Conservation (phyloP, 2,113 vertebrate species). For the Addax nasomaculatus region DNA sequence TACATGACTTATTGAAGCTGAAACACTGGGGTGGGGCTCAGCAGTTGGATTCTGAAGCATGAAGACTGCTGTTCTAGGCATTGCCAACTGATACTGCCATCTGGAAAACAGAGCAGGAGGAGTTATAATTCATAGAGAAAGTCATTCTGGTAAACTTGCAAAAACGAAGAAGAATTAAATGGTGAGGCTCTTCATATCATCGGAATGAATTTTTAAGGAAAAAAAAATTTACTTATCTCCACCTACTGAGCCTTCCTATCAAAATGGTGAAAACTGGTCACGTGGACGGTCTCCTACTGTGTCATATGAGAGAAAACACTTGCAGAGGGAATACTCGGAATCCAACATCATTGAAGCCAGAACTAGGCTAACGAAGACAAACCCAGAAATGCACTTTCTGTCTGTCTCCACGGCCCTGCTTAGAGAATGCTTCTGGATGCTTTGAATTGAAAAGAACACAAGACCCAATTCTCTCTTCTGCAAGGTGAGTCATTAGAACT, state of each 20-base stretch:
- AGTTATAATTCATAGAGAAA: neutral
- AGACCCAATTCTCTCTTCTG: neutral
- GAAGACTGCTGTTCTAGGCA: neutral
- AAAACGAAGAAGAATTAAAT: neutral
- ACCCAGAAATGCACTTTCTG: neutral
- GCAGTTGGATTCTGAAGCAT: neutral
- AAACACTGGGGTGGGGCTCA: neutral
- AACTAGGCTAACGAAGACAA: neutral
- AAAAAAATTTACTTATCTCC: neutral
- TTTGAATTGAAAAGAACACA: neutral
- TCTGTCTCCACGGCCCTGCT: neutral
- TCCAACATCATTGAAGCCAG: neutral
- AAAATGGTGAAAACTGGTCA: neutral
- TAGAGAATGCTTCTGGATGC: neutral
- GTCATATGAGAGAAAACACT: neutral
- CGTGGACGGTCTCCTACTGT: fast-evolving
- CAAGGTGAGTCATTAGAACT: neutral
- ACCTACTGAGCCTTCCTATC: neutral
- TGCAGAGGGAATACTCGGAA: neutral
- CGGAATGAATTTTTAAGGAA: neutral
- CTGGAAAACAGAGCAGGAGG: neutral
- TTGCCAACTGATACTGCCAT: neutral
- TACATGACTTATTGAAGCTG: neutral
- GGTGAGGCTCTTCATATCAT: neutral
- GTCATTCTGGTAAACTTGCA: neutral